Evolutionary conservation across 2,797 vertebrate species (phyloP).

Genomic region (Sebastes iracundus): DNA sequence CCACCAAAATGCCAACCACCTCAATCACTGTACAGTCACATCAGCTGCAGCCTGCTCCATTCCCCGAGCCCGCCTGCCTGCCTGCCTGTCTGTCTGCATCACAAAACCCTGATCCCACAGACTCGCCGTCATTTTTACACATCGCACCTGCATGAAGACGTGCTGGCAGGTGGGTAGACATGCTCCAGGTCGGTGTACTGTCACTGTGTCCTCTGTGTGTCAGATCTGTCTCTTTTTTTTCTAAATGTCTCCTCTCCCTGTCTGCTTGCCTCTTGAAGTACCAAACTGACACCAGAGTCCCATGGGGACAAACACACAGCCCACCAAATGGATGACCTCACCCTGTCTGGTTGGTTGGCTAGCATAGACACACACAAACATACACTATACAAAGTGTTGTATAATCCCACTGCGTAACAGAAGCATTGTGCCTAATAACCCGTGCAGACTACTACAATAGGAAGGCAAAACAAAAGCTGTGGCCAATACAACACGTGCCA

Average conservation of each 20-base stretch:
- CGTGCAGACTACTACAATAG: not conserved
- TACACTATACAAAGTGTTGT: slow-evolving; percentile 22
- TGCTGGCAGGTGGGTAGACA: not conserved
- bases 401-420: slow-evolving; percentile 48
- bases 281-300: slow-evolving; percentile 28
- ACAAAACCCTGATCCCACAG: not conserved
- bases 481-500: not conserved
- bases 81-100: not conserved
- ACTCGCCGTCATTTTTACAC: not conserved
- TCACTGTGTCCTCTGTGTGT: slow-evolving; percentile 2
- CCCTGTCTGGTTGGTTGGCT: slow-evolving; percentile 39
- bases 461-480: slow-evolving; percentile 7
- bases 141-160: slow-evolving; percentile 1
- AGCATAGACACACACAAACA: slow-evolving; percentile 28
- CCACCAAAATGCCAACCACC: not conserved
- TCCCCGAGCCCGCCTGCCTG: not conserved
- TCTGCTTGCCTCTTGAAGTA: slow-evolving; percentile 35
- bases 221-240: slow-evolving; percentile 21
- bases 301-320: slow-evolving; percentile 15
- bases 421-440: slow-evolving; percentile 25
- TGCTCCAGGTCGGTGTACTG: not conserved
- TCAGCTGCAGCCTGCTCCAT: not conserved
- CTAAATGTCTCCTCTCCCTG: not conserved
- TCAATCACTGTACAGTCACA: slow-evolving; percentile 15
- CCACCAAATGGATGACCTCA: slow-evolving; percentile 56